Conservation (phyloP, 2,113 vertebrate genomes). For the Nyctibius bracteatus region DNA sequence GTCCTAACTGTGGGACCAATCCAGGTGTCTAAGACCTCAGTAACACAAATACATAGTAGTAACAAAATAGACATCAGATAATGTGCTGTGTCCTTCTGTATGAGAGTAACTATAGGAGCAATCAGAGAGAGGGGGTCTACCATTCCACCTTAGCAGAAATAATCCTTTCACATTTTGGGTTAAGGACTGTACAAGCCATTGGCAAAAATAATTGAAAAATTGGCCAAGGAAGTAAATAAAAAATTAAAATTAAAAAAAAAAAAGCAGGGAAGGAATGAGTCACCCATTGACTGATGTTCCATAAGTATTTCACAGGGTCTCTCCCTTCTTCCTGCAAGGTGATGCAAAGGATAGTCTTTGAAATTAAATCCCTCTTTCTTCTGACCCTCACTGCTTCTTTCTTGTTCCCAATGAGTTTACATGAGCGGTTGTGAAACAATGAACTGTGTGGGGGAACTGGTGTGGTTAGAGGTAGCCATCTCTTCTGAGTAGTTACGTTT, state of each 20-base stretch:
- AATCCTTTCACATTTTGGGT: slow-evolving; percentile 43
- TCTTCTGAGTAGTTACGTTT: neutral
- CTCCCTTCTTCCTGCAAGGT: neutral
- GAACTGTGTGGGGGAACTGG: neutral
- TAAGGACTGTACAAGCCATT: neutral
- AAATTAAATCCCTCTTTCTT: neutral
- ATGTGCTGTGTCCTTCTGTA: neutral
- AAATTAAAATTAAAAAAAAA: neutral
- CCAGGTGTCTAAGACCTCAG: neutral
- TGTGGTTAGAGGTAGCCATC: neutral
- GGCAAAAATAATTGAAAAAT: neutral
- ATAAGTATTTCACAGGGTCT: neutral
- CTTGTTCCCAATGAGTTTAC: neutral
- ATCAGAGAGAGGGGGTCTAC: neutral
- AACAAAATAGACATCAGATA: neutral
- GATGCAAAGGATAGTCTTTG: neutral
- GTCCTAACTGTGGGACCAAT: neutral
- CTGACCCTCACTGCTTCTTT: neutral
- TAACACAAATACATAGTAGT: neutral
- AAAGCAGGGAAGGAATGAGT: neutral
- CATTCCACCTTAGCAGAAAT: neutral
- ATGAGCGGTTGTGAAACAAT: neutral
- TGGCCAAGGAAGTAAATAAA: neutral
- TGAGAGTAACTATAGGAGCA: neutral
- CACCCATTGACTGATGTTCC: neutral